Conservation (phyloP, 1,140 invertebrate species). For the Mizuhopecten yessoensis region DNA sequence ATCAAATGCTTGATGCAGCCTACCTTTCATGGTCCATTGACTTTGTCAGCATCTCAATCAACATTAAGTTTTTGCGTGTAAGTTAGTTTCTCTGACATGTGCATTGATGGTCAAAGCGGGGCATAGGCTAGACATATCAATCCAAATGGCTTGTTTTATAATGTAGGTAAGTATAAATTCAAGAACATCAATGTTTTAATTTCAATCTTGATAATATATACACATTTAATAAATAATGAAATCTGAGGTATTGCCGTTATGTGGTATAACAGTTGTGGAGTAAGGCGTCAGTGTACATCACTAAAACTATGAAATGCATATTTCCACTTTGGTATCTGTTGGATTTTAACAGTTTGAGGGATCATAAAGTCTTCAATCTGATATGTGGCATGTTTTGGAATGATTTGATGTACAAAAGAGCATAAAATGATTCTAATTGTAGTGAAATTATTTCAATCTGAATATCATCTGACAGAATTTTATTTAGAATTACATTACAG, state of each 20-base stretch:
- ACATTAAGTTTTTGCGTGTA: too few species aligned
- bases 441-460: background rate
- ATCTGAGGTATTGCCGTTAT: background rate
- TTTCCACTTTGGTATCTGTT: background rate
- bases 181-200: background rate
- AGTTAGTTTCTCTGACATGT: too few species aligned
- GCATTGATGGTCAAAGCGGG: too few species aligned
- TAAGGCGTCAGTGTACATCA: background rate
- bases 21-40: too few species aligned
- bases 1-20: too few species aligned
- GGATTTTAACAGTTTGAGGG: background rate
- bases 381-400: background rate
- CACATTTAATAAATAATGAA: background rate
- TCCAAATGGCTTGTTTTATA: background rate
- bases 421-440: background rate
- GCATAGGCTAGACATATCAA: too few species aligned
- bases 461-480: background rate
- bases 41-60: too few species aligned
- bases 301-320: background rate
- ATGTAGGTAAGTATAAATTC: background rate
- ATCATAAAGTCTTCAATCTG: background rate
- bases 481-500: background rate
- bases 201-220: background rate
- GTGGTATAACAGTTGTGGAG: background rate
- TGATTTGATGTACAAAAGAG: background rate